These are phyloP conservation scores for Tridacna crocea DNA, from an alignment of 2,888 invertebrate genomes.

Conservation along the genomic window DNA sequence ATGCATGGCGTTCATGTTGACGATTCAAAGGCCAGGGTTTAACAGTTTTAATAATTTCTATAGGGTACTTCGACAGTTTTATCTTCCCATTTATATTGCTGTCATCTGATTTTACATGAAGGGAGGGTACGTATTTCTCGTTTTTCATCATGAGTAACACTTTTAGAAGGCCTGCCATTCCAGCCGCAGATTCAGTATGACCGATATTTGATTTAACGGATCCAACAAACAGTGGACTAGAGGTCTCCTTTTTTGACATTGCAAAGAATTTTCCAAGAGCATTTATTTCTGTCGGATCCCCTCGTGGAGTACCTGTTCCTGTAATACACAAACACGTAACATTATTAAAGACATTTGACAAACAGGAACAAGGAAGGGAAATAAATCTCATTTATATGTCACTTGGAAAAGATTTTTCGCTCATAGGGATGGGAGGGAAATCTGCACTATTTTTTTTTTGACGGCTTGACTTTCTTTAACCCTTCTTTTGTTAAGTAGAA, in stretches of 20 bases:
- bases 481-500: too few relatives aligned
- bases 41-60: background rate
- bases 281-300: constrained; percentile 69
- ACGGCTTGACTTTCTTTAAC: too few relatives aligned
- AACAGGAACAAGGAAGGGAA: too few relatives aligned
- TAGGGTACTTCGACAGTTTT: background rate
- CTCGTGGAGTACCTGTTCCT: constrained; percentile 73
- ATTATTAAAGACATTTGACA: too few relatives aligned
- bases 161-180: constrained; percentile 70
- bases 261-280: constrained; percentile 53
- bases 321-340: background rate
- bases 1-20: background rate
- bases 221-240: constrained; percentile 51
- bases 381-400: too few relatives aligned
- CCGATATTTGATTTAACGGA: constrained; percentile 74
- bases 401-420: too few relatives aligned
- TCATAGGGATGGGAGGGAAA: too few relatives aligned
- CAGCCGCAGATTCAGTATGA: constrained; percentile 69
- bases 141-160: constrained; percentile 70
- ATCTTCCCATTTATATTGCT: constrained; percentile 5
- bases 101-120: constrained; percentile 54
- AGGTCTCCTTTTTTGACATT: background rate
- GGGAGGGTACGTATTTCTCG: constrained; percentile 64
- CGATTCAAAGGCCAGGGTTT: background rate
- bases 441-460: too few relatives aligned